Base-by-base conservation (phyloP, 2,888 invertebrate species). In the Napeogenes sylphis region DNA sequence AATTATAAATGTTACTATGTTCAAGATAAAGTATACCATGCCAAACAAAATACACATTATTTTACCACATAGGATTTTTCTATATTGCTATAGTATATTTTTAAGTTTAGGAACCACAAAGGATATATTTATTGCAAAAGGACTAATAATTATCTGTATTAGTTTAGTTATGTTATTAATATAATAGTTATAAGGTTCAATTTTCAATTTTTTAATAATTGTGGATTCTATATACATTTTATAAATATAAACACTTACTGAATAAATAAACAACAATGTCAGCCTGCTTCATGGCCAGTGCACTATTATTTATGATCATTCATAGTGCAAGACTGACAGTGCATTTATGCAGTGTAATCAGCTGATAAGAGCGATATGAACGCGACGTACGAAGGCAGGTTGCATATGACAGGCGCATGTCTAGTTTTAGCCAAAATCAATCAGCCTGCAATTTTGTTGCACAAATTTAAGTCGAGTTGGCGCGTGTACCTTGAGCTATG, bases 311-410 rank as follows among this genome's bases (percentile, higher is more conserved):
- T 78, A 77, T 78, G 75, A 82, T 82, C 78, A 80, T 76, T 70
- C 71, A 73, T 76, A 72, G 73, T 73, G 74, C 75, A 76, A 75
- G 75, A 74, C 73, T 70, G 72, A 72, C 73, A 72, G 73, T 80
- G 78, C 78, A 79, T 75, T 78, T 73, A 72, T 76, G 73, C 76
- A 81, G 75, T 78, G 78, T 81, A 82, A 85, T 88, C 90, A 90
- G 90, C 90, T 90, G 90, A 87, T 89, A 88, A 87, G 84, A 73
- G 72, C 73, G 71, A 77, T 77, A 77, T 76, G 75, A 75, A 75
- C 75, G 74, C 77, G 73, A 73, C 68, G 73, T 73, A 74, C 70
- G 72, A 73, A 71, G 73, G 70, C 72, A 68, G 71, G 70, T 72
- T 74, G 71, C 77, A 81, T 75, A 80, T 79, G 74, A 75, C 75